phyloP scores from a whole-genome alignment of 2,888 invertebrate species.

The Panorpa germanica region DNA sequence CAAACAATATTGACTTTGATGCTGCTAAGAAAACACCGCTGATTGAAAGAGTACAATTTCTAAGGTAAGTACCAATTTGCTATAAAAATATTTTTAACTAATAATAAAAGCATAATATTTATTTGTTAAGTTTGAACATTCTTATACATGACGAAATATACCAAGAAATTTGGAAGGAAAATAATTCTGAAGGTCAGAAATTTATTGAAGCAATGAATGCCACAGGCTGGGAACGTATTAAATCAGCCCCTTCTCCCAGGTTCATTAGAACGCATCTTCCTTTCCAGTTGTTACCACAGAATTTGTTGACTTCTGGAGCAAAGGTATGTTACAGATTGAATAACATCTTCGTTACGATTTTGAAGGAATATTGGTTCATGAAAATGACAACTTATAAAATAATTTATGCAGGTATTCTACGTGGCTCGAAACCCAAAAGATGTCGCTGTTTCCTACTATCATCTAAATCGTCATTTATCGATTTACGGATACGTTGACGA shows the following conservation, averaged over 20 bases:
- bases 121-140: constrained; percentile 39
- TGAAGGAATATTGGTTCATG: no score
- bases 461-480: constrained; percentile 47
- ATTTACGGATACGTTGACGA: constrained; percentile 50
- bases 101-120: no score
- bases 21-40: constrained; percentile 32
- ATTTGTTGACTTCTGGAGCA: constrained; percentile 30
- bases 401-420: constrained; percentile 43
- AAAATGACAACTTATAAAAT: background rate
- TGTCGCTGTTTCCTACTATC: constrained; percentile 66
- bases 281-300: constrained; percentile 47
- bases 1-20: constrained; percentile 39
- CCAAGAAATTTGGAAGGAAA: constrained; percentile 36
- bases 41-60: constrained; percentile 42
- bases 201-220: constrained; percentile 36
- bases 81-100: constrained; percentile 13
- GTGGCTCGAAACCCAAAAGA: constrained; percentile 76
- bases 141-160: constrained; percentile 49
- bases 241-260: no score
- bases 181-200: constrained; percentile 31
- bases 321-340: constrained; percentile 22
- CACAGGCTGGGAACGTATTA: constrained; percentile 38
- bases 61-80: constrained; percentile 38
- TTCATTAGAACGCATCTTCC: constrained; percentile 53
- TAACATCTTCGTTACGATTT: no score